A percentile compares a stretch with the other conserved stretches of the same genome.
These are phyloP conservation scores for Caenorhabditis remanei DNA, from an alignment of 1,140 invertebrate genomes.

Conservation along the genomic window DNA sequence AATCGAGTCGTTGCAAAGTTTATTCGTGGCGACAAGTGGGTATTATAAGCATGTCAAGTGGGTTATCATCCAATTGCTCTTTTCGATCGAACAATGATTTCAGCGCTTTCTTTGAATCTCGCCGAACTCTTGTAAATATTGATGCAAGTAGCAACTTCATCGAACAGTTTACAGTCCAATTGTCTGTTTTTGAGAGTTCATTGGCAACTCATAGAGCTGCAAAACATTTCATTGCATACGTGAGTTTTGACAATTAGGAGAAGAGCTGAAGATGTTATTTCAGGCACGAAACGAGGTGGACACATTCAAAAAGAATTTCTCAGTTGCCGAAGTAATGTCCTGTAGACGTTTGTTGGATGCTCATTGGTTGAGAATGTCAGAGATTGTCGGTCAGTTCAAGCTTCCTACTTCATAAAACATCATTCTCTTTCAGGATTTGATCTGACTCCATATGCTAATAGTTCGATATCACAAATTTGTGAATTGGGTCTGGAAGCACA, in stretches of 20 bases:
- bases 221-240: constrained; percentile 60
- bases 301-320: constrained; percentile 60
- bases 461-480: constrained; percentile 54
- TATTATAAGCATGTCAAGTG: constrained; percentile 62
- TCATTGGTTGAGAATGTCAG: constrained; percentile 62
- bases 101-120: constrained; percentile 60
- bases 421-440: constrained; percentile 56
- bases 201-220: constrained; percentile 42
- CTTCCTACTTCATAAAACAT: neutral
- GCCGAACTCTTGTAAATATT: constrained; percentile 53
- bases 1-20: constrained; percentile 39
- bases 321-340: constrained; percentile 56
- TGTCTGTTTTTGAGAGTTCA: constrained; percentile 40
- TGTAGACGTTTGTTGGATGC: constrained; percentile 54
- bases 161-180: constrained; percentile 8
- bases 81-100: neutral
- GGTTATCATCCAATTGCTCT: neutral
- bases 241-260: neutral
- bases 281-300: constrained; percentile 62
- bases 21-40: constrained; percentile 53
- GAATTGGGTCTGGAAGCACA: constrained; percentile 59
- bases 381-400: constrained; percentile 54
- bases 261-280: neutral
- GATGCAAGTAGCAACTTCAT: constrained; percentile 43
- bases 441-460: constrained; percentile 54